Percentiles rank a stretch among this genome's conserved stretches.
These are phyloP conservation scores for Gila robusta DNA, from an alignment of 2,797 vertebrate species.

Conservation along the genomic window DNA sequence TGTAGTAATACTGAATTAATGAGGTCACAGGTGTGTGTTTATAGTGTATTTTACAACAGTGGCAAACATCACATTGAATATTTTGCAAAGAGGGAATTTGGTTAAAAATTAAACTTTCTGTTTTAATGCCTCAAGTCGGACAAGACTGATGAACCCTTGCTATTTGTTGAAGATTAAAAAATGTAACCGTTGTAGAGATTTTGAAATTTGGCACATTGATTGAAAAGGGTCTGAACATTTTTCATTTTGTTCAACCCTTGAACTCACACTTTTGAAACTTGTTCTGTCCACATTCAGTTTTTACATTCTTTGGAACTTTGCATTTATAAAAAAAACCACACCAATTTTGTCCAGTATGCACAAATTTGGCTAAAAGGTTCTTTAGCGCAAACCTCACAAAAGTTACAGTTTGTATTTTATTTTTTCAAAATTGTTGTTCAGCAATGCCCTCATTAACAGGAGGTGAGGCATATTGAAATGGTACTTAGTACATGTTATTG, in stretches of 20 bases:
- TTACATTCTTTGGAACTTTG: neutral
- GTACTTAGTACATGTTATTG: neutral
- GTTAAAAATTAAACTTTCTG: neutral
- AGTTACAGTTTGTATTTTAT: neutral
- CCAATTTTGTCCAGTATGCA: too few relatives aligned
- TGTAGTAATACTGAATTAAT: neutral
- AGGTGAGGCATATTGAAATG: neutral
- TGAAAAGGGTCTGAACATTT: neutral
- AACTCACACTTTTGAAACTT: neutral
- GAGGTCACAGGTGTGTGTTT: neutral
- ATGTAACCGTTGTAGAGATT: neutral
- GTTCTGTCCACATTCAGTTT: neutral
- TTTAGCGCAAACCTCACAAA: neutral
- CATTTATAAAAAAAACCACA: neutral
- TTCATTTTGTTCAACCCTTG: neutral
- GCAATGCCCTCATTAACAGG: neutral
- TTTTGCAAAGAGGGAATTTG: neutral
- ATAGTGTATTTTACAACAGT: neutral
- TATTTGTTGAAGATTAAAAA: neutral
- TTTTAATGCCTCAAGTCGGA: too few relatives aligned
- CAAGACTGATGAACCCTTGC: neutral
- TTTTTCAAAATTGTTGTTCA: neutral
- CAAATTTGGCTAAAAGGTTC: neutral
- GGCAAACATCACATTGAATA: neutral
- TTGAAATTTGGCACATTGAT: neutral